Base-by-base conservation (phyloP, 2,888 invertebrate species). In the Cataglyphis cursor region DNA sequence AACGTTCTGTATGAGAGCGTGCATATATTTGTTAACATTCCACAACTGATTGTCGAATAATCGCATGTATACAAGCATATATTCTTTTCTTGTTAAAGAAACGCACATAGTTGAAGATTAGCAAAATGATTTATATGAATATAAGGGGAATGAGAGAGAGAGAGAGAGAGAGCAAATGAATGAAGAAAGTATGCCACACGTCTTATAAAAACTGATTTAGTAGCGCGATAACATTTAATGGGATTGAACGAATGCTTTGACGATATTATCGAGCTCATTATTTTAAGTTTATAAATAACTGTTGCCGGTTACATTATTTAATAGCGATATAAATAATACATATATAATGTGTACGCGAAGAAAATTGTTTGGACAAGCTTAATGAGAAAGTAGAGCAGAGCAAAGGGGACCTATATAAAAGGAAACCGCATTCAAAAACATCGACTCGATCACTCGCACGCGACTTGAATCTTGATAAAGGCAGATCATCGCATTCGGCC, bases 381-480 rank as follows among this genome's bases (percentile, higher is more conserved):
- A 70, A 44, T 4, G 70, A 18, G 18, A 70, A 61, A 78, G 78
- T 78, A 12, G 78, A 78, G 70, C 78, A 44, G 35, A 70, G 51
- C 78, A 51, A n/a, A 24, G 54, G 15, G 38, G 48, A 6, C 1
- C 35, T 18, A 44, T 44, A 59, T 44, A 57, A 54, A 78, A 78
- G 51, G 24, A 24, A 57, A 59, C 59, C 10, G 35, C 44, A 59
- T 78, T 70, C 70, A 78, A 59, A 78, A 68, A 48, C 44, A 78
- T 78, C 44, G 31, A 18, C 10, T 18, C 57, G 66, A 78, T 59
- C 31, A 31, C 18, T 12, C 70, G 78, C 68, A 68, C 54, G 70
- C 70, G 68, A 76, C 41, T 66, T 35, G 18, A 35, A 28, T 78
- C 78, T 31, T 41, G 78, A 78, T 70, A 78, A 78, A 41, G 70